Conservation (phyloP, 2,888 invertebrate species). For the Steinernema carpocapsae region DNA sequence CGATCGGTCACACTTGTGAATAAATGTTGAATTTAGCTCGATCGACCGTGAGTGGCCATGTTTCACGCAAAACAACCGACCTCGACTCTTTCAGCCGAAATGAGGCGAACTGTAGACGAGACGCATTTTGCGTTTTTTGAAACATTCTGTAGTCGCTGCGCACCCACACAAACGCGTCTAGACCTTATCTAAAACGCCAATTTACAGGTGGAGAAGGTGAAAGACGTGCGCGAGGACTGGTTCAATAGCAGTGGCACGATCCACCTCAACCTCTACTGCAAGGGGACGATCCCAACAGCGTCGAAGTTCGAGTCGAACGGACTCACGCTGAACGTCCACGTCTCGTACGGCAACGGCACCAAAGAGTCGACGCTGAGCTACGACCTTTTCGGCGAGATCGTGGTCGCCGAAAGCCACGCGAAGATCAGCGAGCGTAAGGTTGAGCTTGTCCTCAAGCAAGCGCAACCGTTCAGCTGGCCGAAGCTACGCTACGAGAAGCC, state of each 20-base stretch:
- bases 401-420: constrained; percentile 54
- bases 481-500: constrained; percentile 55
- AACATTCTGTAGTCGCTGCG: too few species aligned
- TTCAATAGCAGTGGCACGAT: constrained; percentile 60
- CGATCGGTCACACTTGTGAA: too few species aligned
- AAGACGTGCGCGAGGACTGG: constrained; percentile 66
- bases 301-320: constrained; percentile 84
- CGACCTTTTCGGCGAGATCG: constrained; percentile 65
- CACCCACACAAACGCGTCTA: too few species aligned
- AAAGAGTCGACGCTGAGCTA: constrained; percentile 55
- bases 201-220: constrained; percentile 42
- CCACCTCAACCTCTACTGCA: constrained; percentile 65
- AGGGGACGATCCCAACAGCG: constrained; percentile 79
- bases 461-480: constrained; percentile 59
- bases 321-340: constrained; percentile 72
- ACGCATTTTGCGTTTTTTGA: too few species aligned
- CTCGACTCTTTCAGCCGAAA: too few species aligned
- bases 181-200: too few species aligned
- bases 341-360: constrained; percentile 62
- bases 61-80: too few species aligned
- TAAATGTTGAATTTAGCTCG: too few species aligned
- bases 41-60: too few species aligned
- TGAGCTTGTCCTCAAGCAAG: constrained; percentile 48
- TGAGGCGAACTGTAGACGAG: too few species aligned
- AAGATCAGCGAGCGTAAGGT: constrained; percentile 46